These are phyloP conservation scores for Caenorhabditis tropicalis DNA, from an alignment of 1,140 invertebrate species.

Conservation along the genomic window DNA sequence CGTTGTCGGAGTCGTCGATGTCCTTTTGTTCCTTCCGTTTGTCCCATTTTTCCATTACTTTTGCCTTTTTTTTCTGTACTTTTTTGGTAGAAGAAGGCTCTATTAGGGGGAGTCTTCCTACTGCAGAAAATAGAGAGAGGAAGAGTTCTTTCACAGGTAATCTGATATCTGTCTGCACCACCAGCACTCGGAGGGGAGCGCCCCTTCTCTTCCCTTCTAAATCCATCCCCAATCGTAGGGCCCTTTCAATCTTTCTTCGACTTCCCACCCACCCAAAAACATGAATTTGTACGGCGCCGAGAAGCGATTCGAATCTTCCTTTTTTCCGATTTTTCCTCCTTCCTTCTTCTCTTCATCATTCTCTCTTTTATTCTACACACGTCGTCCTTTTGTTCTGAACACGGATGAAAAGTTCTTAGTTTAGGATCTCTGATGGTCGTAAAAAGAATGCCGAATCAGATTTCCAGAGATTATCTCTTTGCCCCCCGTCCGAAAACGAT, in stretches of 20 bases:
- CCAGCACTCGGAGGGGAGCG: too few species aligned
- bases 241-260: too few species aligned
- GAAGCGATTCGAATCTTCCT: background rate
- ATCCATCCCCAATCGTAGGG: too few species aligned
- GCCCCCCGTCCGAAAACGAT: too few species aligned
- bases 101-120: too few species aligned
- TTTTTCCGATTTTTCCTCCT: background rate
- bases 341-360: background rate
- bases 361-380: background rate
- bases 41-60: background rate
- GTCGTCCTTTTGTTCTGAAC: background rate
- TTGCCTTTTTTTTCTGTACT: background rate
- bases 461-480: too few species aligned
- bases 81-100: too few species aligned
- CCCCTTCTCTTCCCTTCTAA: too few species aligned
- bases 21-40: conserved; percentile 5
- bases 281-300: background rate
- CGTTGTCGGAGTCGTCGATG: background rate
- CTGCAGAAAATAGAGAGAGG: too few species aligned
- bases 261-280: background rate
- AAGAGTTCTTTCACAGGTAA: background rate
- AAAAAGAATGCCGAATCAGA: background rate
- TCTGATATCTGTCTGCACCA: too few species aligned
- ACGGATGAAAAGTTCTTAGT: background rate
- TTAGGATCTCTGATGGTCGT: background rate